These are phyloP conservation scores for Campoplex nolae DNA, from an alignment of 2,888 invertebrate species.

Conservation along the genomic window DNA sequence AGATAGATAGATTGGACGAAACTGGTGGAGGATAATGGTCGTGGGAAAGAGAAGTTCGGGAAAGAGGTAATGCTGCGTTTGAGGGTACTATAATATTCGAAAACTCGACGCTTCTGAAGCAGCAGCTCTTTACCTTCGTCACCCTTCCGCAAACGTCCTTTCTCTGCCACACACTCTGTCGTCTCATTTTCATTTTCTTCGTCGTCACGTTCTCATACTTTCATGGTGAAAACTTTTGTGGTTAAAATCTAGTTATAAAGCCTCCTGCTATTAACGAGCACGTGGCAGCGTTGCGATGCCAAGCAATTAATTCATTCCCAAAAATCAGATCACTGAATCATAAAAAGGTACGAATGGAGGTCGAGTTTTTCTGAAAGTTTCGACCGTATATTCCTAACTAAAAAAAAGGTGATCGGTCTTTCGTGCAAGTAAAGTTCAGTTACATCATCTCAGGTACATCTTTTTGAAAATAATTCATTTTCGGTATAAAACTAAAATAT, in stretches of 20 bases:
- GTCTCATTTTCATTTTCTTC: background rate
- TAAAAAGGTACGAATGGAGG: background rate
- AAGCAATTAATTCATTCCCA: slow-evolving; percentile 3
- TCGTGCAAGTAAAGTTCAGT: no score
- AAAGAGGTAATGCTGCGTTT: slow-evolving; percentile 20
- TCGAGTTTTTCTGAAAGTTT: background rate
- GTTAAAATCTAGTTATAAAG: slow-evolving; percentile 63
- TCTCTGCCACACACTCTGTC: background rate
- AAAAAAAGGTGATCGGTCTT: background rate
- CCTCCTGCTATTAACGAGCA: background rate
- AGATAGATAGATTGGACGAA: background rate
- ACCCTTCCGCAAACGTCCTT: background rate
- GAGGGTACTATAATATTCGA: slow-evolving; percentile 22
- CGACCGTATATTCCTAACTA: background rate
- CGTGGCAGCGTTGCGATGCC: background rate
- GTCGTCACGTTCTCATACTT: background rate
- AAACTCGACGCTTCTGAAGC: slow-evolving; percentile 2
- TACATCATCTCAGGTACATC: no score
- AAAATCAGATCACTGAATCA: background rate
- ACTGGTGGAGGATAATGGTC: slow-evolving; percentile 27
- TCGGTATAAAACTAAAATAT: background rate
- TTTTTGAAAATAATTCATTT: background rate
- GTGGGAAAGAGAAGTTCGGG: background rate
- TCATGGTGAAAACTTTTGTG: slow-evolving; percentile 52
- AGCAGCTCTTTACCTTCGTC: background rate